Base-by-base conservation (phyloP, 2,113 vertebrate genomes). In the Oncorhynchus masou region DNA sequence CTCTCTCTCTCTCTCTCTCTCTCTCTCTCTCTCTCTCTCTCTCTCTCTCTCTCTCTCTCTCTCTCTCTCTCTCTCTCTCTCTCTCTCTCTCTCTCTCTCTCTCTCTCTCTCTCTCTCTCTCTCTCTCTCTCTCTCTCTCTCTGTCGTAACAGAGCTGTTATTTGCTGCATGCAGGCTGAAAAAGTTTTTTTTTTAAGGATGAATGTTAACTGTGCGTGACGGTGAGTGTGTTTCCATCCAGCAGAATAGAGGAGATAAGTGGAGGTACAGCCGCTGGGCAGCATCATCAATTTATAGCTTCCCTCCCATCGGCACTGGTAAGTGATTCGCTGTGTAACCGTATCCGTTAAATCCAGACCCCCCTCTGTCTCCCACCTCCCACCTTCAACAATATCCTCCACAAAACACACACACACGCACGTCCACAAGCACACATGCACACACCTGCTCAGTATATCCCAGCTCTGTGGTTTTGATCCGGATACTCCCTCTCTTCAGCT, bases 301-400 rank as follows among this genome's bases (percentile, higher is more conserved):
- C 71, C 73, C 66, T 68, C 80, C 78, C 77, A 78, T 71, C 82
- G 76, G 73, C 71, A 66, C 67, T 39, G 16, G 78, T 80, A 71
- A 84, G 80, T 86, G 77, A 87, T 81, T 85, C 82, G 75, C 83
- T 68, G 81, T 80, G 87, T 81, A 92, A 93, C 83, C 24, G 74
- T 80, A 89, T 82, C 83, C 71, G 60, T 69, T 74, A 64, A 71
- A 68, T 82, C 68, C 24, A 75, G 59, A 81, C 71, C 48, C 39
- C 34, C 16, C 60, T 31, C 59, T n/a, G 19, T 16, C 66, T 20
- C 59, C n/a, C n/a, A n/a, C 39, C 11, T 45, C 9, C 72, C 57
- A 16, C 39, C 73, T 48, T 66, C 69, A 79, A 75, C 72, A 19
- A 29, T 74, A 54, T 66, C 51, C 66, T 48, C 66, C 31, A 24